phyloP scores from a whole-genome alignment of 2,113 vertebrate genomes.

The Sylvia atricapilla region DNA sequence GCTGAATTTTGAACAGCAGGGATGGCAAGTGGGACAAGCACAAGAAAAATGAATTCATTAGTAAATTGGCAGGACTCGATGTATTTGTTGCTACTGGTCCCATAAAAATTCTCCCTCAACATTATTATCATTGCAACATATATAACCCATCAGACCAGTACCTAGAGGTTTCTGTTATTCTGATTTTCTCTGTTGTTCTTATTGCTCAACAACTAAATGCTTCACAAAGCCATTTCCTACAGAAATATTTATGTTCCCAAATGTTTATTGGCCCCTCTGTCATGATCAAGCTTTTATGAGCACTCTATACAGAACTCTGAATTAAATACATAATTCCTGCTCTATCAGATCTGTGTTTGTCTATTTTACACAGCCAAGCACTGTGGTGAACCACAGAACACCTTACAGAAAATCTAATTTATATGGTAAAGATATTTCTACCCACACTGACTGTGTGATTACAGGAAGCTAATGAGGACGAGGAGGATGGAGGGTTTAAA shows the following conservation, averaged over 20 bases:
- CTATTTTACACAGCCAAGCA: constrained; percentile 22
- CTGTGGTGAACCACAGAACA: neutral
- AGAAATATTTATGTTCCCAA: constrained; percentile 68
- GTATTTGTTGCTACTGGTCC: neutral
- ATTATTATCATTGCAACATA: constrained; percentile 6
- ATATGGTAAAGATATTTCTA: constrained; percentile 29
- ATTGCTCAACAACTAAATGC: constrained; percentile 65
- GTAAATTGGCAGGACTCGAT: neutral
- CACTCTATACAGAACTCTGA: constrained; percentile 52
- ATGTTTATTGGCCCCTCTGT: constrained; percentile 68
- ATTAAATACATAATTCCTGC: constrained; percentile 69
- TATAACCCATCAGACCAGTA: constrained; percentile 27
- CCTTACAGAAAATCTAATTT: neutral
- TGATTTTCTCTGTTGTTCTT: constrained; percentile 60
- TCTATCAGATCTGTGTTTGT: constrained; percentile 20
- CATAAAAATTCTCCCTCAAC: constrained; percentile 32
- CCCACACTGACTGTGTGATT: neutral
- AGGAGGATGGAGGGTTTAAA: neutral
- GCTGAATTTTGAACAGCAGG: neutral
- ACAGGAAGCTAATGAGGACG: neutral
- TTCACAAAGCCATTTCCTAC: constrained; percentile 69
- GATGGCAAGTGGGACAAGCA: neutral
- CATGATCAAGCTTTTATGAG: constrained; percentile 70
- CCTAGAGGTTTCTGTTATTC: constrained; percentile 51
- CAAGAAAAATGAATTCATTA: neutral